A percentile compares a stretch with the other conserved stretches of the same genome.
phyloP scores from a whole-genome alignment of 2,113 vertebrate species.

The Rhinichthys klamathensis region DNA sequence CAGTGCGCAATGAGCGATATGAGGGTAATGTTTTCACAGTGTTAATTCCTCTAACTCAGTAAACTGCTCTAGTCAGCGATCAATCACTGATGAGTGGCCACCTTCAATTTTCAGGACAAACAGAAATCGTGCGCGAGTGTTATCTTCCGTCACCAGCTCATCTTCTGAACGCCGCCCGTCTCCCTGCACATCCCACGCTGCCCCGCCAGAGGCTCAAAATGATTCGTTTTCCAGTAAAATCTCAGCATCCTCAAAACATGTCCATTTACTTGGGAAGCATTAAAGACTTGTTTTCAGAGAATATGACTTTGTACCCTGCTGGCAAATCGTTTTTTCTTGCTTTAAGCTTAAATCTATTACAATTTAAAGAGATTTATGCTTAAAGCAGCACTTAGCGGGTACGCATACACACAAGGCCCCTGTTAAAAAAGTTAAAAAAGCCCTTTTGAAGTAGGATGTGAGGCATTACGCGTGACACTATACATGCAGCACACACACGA shows the following conservation, averaged over 20 bases:
- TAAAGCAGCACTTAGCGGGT: constrained; percentile 1
- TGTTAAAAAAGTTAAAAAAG: not conserved
- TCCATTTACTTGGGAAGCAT: not conserved
- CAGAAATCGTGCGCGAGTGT: not conserved
- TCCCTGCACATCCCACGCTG: not conserved
- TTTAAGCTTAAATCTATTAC: not conserved
- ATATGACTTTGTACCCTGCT: not conserved
- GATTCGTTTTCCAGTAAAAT: not conserved
- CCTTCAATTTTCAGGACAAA: constrained; percentile 42
- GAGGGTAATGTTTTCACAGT: constrained; percentile 40
- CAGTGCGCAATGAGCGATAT: constrained; percentile 35
- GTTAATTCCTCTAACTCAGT: constrained; percentile 38
- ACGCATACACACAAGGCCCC: not conserved
- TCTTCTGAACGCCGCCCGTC: not conserved
- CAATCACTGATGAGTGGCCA: constrained; percentile 24
- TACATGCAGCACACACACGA: constrained; percentile 26
- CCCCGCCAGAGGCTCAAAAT: not conserved
- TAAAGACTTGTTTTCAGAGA: not conserved
- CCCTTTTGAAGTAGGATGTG: constrained; percentile 32
- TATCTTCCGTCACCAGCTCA: constrained; percentile 17
- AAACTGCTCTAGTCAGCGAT: constrained; percentile 4
- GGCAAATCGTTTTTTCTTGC: not conserved
- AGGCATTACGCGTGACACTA: constrained; percentile 27
- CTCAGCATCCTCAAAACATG: not conserved
- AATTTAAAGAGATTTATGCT: not conserved